phyloP scores from a whole-genome alignment of 2,888 invertebrate species.

The Pherbina coryleti region DNA sequence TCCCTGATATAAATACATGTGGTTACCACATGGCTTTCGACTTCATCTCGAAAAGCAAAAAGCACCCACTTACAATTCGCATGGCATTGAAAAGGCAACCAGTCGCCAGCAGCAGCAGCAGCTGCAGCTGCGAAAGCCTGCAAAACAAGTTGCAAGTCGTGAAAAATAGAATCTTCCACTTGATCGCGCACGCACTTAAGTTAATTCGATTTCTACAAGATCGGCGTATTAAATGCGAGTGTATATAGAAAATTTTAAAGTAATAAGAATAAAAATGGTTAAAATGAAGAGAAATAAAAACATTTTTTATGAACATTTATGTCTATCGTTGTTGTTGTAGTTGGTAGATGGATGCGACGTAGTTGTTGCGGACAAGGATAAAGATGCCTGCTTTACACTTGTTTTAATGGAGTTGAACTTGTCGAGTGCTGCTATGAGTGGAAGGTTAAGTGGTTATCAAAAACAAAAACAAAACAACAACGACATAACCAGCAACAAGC shows the following conservation, averaged over 20 bases:
- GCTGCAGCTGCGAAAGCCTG: neutral
- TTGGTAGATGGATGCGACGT: neutral
- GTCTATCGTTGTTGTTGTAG: no score
- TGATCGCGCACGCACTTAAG: conserved; percentile 44
- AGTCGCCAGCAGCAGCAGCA: neutral
- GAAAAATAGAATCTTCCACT: conserved; percentile 31
- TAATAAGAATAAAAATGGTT: conserved; percentile 1
- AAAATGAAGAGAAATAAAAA: neutral
- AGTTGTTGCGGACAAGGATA: conserved; percentile 3
- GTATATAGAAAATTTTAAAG: neutral
- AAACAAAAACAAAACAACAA: conserved; percentile 25
- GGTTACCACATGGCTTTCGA: neutral
- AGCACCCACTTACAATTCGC: neutral
- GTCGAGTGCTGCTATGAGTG: conserved; percentile 23
- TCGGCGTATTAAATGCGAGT: neutral
- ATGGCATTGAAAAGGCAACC: neutral
- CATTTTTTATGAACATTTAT: neutral
- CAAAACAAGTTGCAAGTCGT: neutral
- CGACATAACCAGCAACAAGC: conserved; percentile 30
- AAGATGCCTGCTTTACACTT: conserved; percentile 12
- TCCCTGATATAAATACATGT: conserved; percentile 5
- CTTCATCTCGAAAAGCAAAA: neutral
- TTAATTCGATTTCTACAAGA: conserved; percentile 45
- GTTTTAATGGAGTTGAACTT: conserved; percentile 33
- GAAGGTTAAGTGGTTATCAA: conserved; percentile 48